phyloP scores from a whole-genome alignment of 2,113 vertebrate species.

The Siphamia tubifer region DNA sequence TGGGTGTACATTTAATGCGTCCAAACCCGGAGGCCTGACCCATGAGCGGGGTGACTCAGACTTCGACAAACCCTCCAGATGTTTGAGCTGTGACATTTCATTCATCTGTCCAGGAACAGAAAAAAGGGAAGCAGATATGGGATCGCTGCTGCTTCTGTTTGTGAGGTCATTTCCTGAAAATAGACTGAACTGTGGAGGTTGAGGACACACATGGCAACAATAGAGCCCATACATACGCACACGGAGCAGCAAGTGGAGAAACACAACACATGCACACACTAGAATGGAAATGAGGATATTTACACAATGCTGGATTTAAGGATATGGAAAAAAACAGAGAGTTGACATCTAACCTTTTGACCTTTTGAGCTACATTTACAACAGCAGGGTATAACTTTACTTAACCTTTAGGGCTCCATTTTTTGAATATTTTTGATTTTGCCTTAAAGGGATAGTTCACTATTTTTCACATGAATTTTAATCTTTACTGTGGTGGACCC shows the following conservation, averaged over 20 bases:
- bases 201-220: constrained; percentile 55
- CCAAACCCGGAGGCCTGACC: neutral
- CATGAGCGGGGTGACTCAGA: constrained; percentile 53
- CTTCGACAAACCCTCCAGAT: constrained; percentile 38
- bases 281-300: too few relatives aligned
- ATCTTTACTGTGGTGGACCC: too few relatives aligned
- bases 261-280: neutral
- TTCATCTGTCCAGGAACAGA: neutral
- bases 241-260: neutral
- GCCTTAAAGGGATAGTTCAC: too few relatives aligned
- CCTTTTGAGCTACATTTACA: too few relatives aligned
- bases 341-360: too few relatives aligned
- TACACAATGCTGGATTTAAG: too few relatives aligned
- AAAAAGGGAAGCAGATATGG: constrained; percentile 26
- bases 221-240: constrained; percentile 31
- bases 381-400: too few relatives aligned
- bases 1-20: neutral
- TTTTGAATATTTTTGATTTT: too few relatives aligned
- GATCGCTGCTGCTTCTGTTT: constrained; percentile 47
- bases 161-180: constrained; percentile 60
- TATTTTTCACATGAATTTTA: too few relatives aligned
- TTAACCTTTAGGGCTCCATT: too few relatives aligned
- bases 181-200: constrained; percentile 42
- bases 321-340: too few relatives aligned
- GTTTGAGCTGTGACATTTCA: neutral